Evolutionary conservation across 2,888 invertebrate genomes (phyloP).

Genomic region (Reticulitermes lucifugus): DNA sequence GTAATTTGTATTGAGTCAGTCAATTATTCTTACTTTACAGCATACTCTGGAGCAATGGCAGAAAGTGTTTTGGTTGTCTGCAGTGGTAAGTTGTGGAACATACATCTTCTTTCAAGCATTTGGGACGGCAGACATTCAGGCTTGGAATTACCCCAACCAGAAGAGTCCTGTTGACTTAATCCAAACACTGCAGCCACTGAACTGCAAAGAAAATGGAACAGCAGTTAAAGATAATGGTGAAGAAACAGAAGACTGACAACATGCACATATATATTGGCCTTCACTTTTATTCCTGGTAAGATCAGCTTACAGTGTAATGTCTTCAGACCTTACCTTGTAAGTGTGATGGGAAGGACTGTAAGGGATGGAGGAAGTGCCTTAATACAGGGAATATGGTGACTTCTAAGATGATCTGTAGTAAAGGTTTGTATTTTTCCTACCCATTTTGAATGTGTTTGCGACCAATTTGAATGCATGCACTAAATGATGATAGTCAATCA

Average conservation of each 20-base stretch:
- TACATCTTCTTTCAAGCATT: constrained; percentile 75
- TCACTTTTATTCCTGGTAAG: neutral
- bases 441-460: too few relatives aligned
- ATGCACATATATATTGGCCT: neutral
- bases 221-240: neutral
- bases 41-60: constrained; percentile 71
- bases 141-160: constrained; percentile 59
- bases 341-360: neutral
- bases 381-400: neutral
- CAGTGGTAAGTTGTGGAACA: constrained; percentile 70
- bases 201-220: constrained; percentile 26
- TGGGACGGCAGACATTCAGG: constrained; percentile 70
- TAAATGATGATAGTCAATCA: too few relatives aligned
- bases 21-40: constrained; percentile 55
- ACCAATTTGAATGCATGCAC: too few relatives aligned
- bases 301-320: neutral
- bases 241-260: constrained; percentile 32
- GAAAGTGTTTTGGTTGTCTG: constrained; percentile 73
- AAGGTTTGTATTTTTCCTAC: too few relatives aligned
- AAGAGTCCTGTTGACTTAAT: constrained; percentile 46
- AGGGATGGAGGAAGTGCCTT: constrained; percentile 26
- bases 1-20: too few relatives aligned
- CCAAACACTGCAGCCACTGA: constrained; percentile 25
- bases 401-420: too few relatives aligned
- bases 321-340: neutral